A percentile compares a stretch with the other conserved stretches of the same genome.
Conservation (phyloP, 2,113 vertebrate genomes). For the Ardeotis arabs region DNA sequence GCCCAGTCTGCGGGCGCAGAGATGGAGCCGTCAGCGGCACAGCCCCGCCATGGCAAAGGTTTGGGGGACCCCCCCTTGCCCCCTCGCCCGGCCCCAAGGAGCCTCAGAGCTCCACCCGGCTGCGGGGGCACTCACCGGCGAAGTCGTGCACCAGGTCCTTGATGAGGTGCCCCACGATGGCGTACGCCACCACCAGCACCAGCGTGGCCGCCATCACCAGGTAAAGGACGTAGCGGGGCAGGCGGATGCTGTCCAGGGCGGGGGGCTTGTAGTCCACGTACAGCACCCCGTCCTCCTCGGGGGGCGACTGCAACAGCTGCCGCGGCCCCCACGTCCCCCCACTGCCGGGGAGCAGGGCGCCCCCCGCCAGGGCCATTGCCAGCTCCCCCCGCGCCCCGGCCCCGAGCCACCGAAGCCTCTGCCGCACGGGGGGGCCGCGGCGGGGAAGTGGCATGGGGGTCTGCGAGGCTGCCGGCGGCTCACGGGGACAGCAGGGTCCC, state of each 20-base stretch:
- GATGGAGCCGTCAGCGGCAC: accelerated
- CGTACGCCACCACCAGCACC: slow-evolving; percentile 84
- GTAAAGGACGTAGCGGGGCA: slow-evolving; percentile 85
- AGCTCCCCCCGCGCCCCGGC: neutral
- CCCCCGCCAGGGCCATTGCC: neutral
- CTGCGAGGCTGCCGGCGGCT: accelerated
- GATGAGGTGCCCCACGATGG: slow-evolving; percentile 93
- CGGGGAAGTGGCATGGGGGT: neutral
- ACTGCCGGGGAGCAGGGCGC: accelerated
- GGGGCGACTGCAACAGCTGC: slow-evolving; percentile 68
- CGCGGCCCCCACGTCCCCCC: neutral
- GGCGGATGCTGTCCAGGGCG: slow-evolving; percentile 81
- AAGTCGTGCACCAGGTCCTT: slow-evolving; percentile 90
- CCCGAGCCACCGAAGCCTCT: accelerated
- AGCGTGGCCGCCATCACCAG: slow-evolving; percentile 82
- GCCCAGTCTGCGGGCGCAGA: slow-evolving; percentile 78
- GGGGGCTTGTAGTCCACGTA: slow-evolving; percentile 86
- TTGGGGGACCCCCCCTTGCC: accelerated
- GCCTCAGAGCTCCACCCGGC: neutral
- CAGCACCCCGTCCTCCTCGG: slow-evolving; percentile 42
- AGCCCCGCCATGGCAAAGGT: neutral
- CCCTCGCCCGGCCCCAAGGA: neutral
- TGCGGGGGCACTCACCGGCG: slow-evolving; percentile 74
- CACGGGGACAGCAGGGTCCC: neutral
- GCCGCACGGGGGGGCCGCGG: accelerated